Base-by-base conservation (phyloP, 2,797 vertebrate genomes). In the Artibeus jamaicensis region DNA sequence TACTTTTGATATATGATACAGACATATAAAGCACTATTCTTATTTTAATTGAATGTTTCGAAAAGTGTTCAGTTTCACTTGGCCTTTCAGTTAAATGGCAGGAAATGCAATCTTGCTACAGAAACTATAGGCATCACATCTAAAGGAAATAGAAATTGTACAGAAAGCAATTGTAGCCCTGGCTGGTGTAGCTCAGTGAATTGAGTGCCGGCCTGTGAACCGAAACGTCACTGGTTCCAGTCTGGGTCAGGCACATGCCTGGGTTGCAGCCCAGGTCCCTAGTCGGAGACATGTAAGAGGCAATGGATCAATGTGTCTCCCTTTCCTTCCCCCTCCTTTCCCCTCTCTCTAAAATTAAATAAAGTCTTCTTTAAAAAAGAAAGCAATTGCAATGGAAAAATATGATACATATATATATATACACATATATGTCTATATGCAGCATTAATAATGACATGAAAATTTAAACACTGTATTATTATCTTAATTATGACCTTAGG, bases 61-160 rank as follows among this genome's bases (percentile, higher is more conserved):
- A 90, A 95, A 96, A 70, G 82, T 89, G 29, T 97, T 92, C 90
- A 76, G 57, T 97, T 96, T 96, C 94, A 96, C 87, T 94, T 94
- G 59, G 53, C 11, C 65, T 95, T 96, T 96, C 85, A 86, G 79
- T 86, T 77, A 96, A 96, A 86, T 94, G 95, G 93, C 88, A 89
- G 92, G 88, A 96, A 93, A 73, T 48, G 67, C 93, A 88, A 59
- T 85, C 55, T 93, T 85, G 48, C 90, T 90, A 50, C 0, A 50
- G 37, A 53, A 93, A 93, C 70, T 92, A 32, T 95, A 89, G 78
- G 57, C 10, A 42, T 86, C 85, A 82, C 81, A 94, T 93, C 67
- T 83, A 93, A 90, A 89, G 57, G 76, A 96, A 96, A 92, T 67
- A 95, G 26, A 89, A 97, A 85, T 77, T 50, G 37, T 67, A 88